Percentiles rank a stretch among this genome's conserved stretches.
These are phyloP conservation scores for Melanotaenia maccullochi DNA, from an alignment of 2,797 vertebrate genomes.

Conservation along the genomic window DNA sequence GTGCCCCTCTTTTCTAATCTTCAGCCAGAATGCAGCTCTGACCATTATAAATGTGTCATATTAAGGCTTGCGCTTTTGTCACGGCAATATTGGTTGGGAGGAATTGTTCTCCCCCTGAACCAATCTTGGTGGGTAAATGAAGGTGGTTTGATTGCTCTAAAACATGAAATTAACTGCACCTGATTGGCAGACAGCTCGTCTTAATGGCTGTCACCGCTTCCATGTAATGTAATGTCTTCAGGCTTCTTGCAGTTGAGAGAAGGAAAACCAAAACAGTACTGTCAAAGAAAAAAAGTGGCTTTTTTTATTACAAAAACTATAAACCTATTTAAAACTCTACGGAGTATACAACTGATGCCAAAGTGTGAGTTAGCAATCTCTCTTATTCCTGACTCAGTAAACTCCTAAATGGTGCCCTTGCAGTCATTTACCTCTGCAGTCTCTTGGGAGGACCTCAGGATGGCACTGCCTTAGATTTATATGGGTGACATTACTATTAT, in stretches of 20 bases:
- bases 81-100: background rate
- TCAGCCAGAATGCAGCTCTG: background rate
- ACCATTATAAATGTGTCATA: constrained; percentile 26
- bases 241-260: background rate
- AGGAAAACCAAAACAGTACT: constrained; percentile 3
- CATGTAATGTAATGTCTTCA: background rate
- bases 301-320: background rate
- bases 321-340: background rate
- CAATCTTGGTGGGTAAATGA: background rate
- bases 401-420: constrained; percentile 65
- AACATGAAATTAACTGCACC: constrained; percentile 1
- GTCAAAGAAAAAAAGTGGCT: background rate
- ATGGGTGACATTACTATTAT: constrained; percentile 71
- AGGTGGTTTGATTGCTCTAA: background rate
- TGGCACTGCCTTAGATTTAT: constrained; percentile 81
- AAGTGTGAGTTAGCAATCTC: constrained; percentile 54
- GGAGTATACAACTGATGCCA: background rate
- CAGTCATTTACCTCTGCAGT: constrained; percentile 66
- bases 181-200: constrained; percentile 5
- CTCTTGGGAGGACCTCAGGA: constrained; percentile 67
- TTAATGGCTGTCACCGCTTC: background rate
- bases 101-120: background rate
- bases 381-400: constrained; percentile 57
- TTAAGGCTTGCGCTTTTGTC: constrained; percentile 14
- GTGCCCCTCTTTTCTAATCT: constrained; percentile 52